Evolutionary conservation across 2,113 vertebrate genomes (phyloP), one percentile per base, ranked within the genome.

Genomic region (Campylomormyrus numenius): DNA sequence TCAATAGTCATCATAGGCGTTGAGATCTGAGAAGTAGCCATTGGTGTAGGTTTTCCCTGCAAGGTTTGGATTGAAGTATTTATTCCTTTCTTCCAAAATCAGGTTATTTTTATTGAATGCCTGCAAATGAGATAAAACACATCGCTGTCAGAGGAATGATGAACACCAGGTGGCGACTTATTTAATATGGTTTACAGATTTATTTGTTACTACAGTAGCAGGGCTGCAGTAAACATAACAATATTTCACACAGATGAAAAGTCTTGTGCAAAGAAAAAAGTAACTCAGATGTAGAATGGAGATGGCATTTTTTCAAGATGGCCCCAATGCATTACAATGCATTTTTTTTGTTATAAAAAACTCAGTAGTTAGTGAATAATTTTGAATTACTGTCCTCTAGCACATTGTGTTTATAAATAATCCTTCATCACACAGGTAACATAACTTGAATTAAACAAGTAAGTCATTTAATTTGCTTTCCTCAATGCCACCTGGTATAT

Each of bases 51-150:
- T 98, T 95, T 99, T 99, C 95, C 97, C 97, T 62, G 97, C 95
- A 88, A 98, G 97, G 93, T 99, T 98, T 3, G 98, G 98, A 93
- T 98, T 99, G 96, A 98, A 99, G 95, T 99, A 99, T 91, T 98
- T 99, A 94, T 99, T 99, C 94, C 98, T 96, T 94, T 99, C 98
- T 94, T 99, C 98, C 94, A 99, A 94, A 93, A 99, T 98, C 95
- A 99, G 94, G 95, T 99, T 99, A 95, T 99, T 99, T 96, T 99
- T 99, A 95, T 99, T 99, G 96, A 99, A 98, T 92, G 98, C 98
- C 98, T 99, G 94, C 17, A 91, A 93, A 95, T 90, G 39, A 84
- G 1, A 93, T 92, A 88, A 92, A 1, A 3, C 24, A 88, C 85
- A 70, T 21, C 1, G 46, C 21, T 58, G 35, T 74, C 91, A 89